Percentiles rank a stretch among this genome's conserved stretches.
Conservation (phyloP, 2,797 vertebrate genomes). For the Sandelia bainsii region DNA sequence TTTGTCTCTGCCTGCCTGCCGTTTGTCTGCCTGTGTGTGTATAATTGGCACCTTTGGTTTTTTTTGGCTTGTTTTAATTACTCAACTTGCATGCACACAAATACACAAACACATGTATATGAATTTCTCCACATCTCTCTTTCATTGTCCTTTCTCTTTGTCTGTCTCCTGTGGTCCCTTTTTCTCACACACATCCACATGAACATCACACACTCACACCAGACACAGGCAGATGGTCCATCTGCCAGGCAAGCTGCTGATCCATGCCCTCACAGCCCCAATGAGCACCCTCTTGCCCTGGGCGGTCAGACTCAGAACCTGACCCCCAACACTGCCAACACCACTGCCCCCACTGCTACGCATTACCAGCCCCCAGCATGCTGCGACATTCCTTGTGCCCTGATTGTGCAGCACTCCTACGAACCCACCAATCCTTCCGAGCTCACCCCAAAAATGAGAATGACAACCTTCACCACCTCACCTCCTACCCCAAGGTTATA, state of each 20-base stretch:
- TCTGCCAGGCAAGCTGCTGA: slow-evolving; percentile 76
- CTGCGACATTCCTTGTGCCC: slow-evolving; percentile 83
- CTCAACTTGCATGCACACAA: slow-evolving; percentile 58
- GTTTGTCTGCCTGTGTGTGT: slow-evolving; percentile 59
- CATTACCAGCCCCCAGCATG: slow-evolving; percentile 85
- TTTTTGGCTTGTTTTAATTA: slow-evolving; percentile 52
- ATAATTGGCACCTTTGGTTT: slow-evolving; percentile 55
- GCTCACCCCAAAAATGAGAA: slow-evolving; percentile 82
- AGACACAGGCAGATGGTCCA: slow-evolving; percentile 77
- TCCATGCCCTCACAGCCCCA: slow-evolving; percentile 71
- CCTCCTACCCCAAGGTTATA: slow-evolving; percentile 84
- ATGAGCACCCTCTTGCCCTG: slow-evolving; percentile 72
- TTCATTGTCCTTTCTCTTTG: slow-evolving; percentile 24
- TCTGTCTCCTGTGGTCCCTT: slow-evolving; percentile 29
- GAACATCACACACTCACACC: slow-evolving; percentile 43
- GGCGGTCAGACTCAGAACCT: slow-evolving; percentile 73
- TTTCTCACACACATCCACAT: slow-evolving; percentile 26
- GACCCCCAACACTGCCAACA: slow-evolving; percentile 68
- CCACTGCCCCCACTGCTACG: slow-evolving; percentile 67
- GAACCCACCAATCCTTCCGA: slow-evolving; percentile 75
- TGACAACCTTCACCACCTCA: slow-evolving; percentile 82
- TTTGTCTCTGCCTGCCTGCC: slow-evolving; percentile 59
- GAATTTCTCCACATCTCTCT: slow-evolving; percentile 45
- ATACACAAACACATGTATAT: slow-evolving; percentile 62
- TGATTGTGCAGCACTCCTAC: slow-evolving; percentile 82